These are phyloP conservation scores for Harpalus rubripes DNA, from an alignment of 2,888 invertebrate species.

Conservation along the genomic window DNA sequence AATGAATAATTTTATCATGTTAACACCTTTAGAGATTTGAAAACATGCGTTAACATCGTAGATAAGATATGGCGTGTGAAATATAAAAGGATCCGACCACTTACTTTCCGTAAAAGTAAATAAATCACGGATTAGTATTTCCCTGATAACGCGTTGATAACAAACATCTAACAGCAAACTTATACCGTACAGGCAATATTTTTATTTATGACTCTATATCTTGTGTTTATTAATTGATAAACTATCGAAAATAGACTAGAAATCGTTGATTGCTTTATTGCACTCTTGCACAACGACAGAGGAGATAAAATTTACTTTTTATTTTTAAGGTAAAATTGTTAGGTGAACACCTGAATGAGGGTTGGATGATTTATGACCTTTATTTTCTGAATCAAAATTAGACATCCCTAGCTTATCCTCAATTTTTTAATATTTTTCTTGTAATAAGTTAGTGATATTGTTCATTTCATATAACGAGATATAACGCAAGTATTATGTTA, in stretches of 20 bases:
- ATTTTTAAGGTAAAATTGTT: background rate
- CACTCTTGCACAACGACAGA: conserved; percentile 25
- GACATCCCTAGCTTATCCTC: too few relatives aligned
- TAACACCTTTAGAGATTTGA: conserved; percentile 39
- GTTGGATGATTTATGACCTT: too few relatives aligned
- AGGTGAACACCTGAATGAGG: too few relatives aligned
- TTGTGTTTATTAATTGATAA: conserved; percentile 49
- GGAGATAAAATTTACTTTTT: background rate
- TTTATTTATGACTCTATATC: conserved; percentile 38
- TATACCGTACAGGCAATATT: conserved; percentile 5
- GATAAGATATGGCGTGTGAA: conserved; percentile 47
- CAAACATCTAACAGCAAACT: conserved; percentile 35
- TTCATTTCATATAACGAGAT: too few relatives aligned
- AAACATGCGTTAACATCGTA: conserved; percentile 42
- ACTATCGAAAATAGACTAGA: conserved; percentile 1
- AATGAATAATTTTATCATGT: background rate
- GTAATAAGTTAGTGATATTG: too few relatives aligned
- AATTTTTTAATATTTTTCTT: too few relatives aligned
- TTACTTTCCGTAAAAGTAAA: conserved; percentile 56
- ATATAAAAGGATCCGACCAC: conserved; percentile 57
- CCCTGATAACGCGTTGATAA: conserved; percentile 60
- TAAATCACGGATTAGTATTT: conserved; percentile 66
- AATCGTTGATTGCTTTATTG: conserved; percentile 30
- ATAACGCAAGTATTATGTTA: too few relatives aligned
- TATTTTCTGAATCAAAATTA: too few relatives aligned